Conservation (phyloP, 2,113 vertebrate genomes). For the Scatophagus argus region DNA sequence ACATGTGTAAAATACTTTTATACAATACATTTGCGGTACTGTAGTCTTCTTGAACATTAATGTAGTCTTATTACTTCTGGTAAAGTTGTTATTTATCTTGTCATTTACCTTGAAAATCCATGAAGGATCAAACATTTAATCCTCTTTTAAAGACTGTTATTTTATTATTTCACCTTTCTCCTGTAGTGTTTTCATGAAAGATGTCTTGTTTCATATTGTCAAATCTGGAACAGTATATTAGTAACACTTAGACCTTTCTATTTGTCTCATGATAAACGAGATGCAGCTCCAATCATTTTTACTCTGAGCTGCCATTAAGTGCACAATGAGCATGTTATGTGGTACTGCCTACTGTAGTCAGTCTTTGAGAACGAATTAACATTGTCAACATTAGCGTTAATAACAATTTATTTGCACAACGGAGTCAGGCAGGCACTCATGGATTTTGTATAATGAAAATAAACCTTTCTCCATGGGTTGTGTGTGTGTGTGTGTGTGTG, state of each 20-base stretch:
- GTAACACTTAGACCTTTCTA: background rate
- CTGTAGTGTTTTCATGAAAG: background rate
- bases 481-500: constrained; percentile 7
- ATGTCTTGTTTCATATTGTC: background rate
- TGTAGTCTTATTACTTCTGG: background rate
- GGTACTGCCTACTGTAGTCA: background rate
- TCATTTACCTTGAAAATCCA: background rate
- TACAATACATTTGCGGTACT: background rate
- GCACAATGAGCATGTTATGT: constrained; percentile 19
- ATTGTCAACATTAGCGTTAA: constrained; percentile 43
- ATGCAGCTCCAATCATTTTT: background rate
- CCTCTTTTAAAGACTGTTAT: background rate
- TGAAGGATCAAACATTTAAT: background rate
- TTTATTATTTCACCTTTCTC: background rate
- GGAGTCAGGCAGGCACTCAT: constrained; percentile 25
- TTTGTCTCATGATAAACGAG: constrained; percentile 31
- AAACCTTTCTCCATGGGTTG: constrained; percentile 1
- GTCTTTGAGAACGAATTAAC: constrained; percentile 32
- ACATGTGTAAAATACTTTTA: background rate
- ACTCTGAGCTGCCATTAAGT: background rate
- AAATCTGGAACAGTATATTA: background rate
- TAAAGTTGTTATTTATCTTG: background rate
- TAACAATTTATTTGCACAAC: constrained; percentile 40
- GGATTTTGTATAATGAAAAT: constrained; percentile 9
- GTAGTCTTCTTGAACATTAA: background rate